Evolutionary conservation across 2,888 invertebrate species (phyloP), one percentile per base, ranked within the genome.

Genomic region (Drosophila kambysellisi): DNA sequence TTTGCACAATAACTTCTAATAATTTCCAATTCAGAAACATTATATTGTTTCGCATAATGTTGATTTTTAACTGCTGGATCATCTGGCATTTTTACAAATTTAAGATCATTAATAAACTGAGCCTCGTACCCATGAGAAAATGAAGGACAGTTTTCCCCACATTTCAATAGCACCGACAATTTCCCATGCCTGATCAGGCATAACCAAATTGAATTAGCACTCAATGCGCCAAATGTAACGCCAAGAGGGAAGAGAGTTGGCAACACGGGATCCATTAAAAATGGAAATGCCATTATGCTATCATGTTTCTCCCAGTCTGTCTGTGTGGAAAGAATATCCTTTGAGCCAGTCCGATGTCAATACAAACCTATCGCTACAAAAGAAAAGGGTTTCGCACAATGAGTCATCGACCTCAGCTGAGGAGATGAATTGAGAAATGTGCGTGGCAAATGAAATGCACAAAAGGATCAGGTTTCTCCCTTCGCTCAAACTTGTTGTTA

Each of bases 131-230:
- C 29, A 20, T 37, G 29, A 46, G 29, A 41, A 50, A 69, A 69
- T 68, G 46, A 65, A 54, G 60, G 50, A 70, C 41, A 70, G 32
- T 67, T 56, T 46, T 43, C 33, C 33, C 46, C 59, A 51, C 57
- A 37, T 46, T 65, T 29, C 57, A 54, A 52, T n/a, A 32, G 50
- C 11, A 50, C 25, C 60, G 65, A 69, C 60, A 76, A 74, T 74
- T 85, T 85, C 85, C 78, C 85, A 89, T 72, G 89, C 88, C 69
- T 87, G 85, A 68, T 53, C 66, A 76, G 52, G 85, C 88, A 87
- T 85, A 88, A 76, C 63, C 56, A 54, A 63, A 61, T 35, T 70
- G 41, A 54, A 74, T 71, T 58, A 46, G 41, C 48, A 68, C 54
- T 52, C 59, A 70, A 66, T 62, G 86, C 60, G 81, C 70, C 81